A percentile compares a stretch with the other conserved stretches of the same genome.
These are phyloP conservation scores for Miltochrista miniata DNA, from an alignment of 2,888 invertebrate species.

Conservation along the genomic window DNA sequence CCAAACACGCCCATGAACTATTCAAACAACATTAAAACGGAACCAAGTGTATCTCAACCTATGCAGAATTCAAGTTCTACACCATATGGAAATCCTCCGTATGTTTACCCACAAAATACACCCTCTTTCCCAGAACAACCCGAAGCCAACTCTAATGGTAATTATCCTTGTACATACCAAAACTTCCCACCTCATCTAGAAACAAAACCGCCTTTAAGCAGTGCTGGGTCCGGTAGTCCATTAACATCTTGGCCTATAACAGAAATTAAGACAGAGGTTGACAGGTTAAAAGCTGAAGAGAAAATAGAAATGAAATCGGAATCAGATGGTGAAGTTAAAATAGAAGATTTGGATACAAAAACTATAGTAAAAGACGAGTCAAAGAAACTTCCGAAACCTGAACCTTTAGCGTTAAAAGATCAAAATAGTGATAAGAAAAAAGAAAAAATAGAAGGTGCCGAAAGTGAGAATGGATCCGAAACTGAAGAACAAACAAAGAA, in stretches of 20 bases:
- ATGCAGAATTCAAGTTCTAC: slow-evolving; percentile 38
- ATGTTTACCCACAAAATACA: slow-evolving; percentile 57
- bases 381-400: slow-evolving; percentile 45
- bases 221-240: slow-evolving; percentile 67
- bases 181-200: slow-evolving; percentile 63
- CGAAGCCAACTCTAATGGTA: slow-evolving; percentile 48
- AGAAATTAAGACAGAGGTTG: slow-evolving; percentile 72
- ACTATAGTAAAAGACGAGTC: slow-evolving; percentile 71
- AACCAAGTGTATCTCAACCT: slow-evolving; percentile 48
- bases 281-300: slow-evolving; percentile 73
- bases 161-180: slow-evolving; percentile 58
- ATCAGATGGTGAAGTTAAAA: slow-evolving; percentile 80
- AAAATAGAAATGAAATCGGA: slow-evolving; percentile 78
- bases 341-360: slow-evolving; percentile 78
- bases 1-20: slow-evolving; percentile 35
- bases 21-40: slow-evolving; percentile 52
- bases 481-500: slow-evolving; percentile 63
- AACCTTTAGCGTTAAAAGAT: slow-evolving; percentile 39
- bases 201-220: slow-evolving; percentile 70
- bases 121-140: slow-evolving; percentile 52
- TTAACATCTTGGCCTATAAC: slow-evolving; percentile 73
- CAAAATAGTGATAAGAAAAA: slow-evolving; percentile 44
- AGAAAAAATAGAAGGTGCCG: slow-evolving; percentile 44
- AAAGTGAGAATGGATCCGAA: slow-evolving; percentile 57
- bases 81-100: slow-evolving; percentile 52